A percentile compares a stretch with the other conserved stretches of the same genome.
These are phyloP conservation scores for Picus viridis DNA, from an alignment of 2,797 vertebrate species.

Conservation along the genomic window DNA sequence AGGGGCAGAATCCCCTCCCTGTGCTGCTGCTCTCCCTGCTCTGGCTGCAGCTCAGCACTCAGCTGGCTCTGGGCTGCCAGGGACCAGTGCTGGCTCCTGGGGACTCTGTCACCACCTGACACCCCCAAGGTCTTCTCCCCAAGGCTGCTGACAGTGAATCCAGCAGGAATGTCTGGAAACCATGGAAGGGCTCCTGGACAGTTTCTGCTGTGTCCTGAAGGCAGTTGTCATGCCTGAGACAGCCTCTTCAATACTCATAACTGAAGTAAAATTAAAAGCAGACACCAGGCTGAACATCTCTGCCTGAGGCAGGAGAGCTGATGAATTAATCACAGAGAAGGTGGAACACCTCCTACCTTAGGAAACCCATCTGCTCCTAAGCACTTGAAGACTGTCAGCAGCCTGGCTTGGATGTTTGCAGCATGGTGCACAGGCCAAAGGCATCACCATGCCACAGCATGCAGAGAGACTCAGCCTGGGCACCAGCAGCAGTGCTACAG, in stretches of 20 bases:
- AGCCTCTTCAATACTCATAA: conserved; percentile 1
- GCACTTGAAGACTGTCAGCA: conserved; percentile 5
- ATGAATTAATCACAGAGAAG: conserved; percentile 23
- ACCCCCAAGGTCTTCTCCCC: no score
- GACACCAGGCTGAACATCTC: not conserved
- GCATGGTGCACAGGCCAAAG: not conserved
- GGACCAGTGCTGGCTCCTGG: no score
- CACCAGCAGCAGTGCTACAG: not conserved
- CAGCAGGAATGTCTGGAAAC: not conserved
- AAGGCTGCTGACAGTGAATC: not conserved
- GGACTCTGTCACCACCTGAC: no score
- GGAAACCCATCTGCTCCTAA: conserved; percentile 37
- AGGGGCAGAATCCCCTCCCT: no score
- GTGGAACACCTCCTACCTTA: not conserved
- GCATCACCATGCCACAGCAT: not conserved
- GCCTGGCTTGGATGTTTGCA: conserved; percentile 12
- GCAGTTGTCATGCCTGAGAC: not conserved
- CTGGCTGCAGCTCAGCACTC: no score
- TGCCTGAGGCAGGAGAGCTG: conserved; percentile 1
- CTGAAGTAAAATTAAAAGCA: conserved; percentile 45
- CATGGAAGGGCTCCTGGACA: not conserved
- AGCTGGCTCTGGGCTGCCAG: no score
- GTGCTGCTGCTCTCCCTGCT: no score
- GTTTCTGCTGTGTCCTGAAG: conserved; percentile 2
- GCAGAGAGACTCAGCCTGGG: not conserved